Conservation (phyloP, 2,888 invertebrate species). For the Epicampocera succincta region DNA sequence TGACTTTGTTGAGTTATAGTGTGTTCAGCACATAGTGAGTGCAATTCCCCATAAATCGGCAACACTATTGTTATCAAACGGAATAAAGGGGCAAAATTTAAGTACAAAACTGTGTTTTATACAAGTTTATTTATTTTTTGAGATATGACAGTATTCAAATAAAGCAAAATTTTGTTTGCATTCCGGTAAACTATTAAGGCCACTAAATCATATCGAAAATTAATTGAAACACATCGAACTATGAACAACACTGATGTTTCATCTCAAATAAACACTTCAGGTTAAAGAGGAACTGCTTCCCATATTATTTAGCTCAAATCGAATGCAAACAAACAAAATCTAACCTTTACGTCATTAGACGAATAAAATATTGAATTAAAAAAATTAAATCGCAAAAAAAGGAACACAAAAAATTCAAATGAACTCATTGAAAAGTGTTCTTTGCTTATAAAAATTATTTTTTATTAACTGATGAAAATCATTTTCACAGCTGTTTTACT, state of each 20-base stretch:
- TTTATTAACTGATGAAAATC: conserved; percentile 37
- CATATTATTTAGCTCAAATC: no score
- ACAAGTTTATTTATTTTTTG: no score
- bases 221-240: neutral
- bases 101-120: no score
- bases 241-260: conserved; percentile 13
- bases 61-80: no score
- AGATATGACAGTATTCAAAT: no score
- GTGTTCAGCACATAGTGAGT: no score
- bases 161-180: neutral
- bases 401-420: conserved; percentile 11
- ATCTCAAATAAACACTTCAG: conserved; percentile 44
- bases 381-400: conserved; percentile 7
- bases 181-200: neutral
- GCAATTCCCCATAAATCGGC: no score
- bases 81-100: no score
- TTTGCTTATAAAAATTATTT: conserved; percentile 36
- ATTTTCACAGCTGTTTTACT: conserved; percentile 22
- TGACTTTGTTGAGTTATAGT: no score
- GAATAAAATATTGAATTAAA: conserved; percentile 4
- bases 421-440: conserved; percentile 12
- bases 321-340: conserved; percentile 26
- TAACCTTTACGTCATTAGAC: conserved; percentile 46
- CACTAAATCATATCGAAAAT: neutral
- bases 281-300: conserved; percentile 6